These are phyloP conservation scores for Spisula solida DNA, from an alignment of 2,888 invertebrate species.

Conservation along the genomic window DNA sequence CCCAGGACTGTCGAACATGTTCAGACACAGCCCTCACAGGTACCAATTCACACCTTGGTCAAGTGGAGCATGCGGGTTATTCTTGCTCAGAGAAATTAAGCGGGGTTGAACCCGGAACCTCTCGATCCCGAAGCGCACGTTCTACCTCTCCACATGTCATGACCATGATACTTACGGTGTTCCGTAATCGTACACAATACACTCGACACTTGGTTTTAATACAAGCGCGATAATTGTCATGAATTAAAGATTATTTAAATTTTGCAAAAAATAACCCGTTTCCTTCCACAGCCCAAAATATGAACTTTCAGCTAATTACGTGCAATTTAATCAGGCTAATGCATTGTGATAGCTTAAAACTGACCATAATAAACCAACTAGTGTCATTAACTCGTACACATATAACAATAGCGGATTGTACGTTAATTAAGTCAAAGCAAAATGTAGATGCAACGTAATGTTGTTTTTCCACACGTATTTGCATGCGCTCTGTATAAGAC, in stretches of 20 bases:
- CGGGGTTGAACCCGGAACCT: no score
- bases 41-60: no score
- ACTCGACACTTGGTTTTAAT: not conserved
- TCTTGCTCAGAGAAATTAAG: no score
- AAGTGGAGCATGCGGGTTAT: no score
- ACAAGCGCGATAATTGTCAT: not conserved
- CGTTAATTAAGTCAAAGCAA: not conserved
- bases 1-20: no score
- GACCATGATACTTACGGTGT: no score
- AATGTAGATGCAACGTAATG: not conserved
- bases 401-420: not conserved
- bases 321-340: not conserved
- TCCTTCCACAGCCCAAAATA: not conserved
- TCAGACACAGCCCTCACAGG: no score
- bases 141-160: no score
- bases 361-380: not conserved
- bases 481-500: not conserved
- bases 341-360: not conserved
- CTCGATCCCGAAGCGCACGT: no score
- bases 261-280: not conserved
- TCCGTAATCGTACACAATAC: no score
- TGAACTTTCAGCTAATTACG: not conserved
- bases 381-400: not conserved
- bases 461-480: slow-evolving; percentile 4
- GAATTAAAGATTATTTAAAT: not conserved